These are phyloP conservation scores for Dipodomys ordii DNA, from an alignment of 2,113 vertebrate species.

Conservation along the genomic window DNA sequence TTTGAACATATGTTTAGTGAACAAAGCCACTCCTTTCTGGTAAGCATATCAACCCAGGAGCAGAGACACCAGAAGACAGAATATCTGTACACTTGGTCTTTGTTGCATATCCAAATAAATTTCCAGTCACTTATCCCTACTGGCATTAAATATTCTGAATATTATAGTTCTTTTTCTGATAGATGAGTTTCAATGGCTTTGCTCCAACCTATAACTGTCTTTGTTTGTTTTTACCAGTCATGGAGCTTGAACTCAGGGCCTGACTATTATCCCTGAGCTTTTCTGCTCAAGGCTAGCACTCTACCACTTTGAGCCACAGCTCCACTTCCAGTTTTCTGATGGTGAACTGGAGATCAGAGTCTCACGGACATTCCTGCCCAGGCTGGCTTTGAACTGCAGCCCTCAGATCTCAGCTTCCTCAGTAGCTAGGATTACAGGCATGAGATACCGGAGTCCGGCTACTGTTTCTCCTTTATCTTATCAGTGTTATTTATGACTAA, in stretches of 20 bases:
- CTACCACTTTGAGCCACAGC: too few relatives aligned
- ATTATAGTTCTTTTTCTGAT: background rate
- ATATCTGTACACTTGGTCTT: background rate
- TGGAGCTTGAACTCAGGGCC: too few relatives aligned
- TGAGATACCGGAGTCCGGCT: too few relatives aligned
- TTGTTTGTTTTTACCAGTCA: background rate
- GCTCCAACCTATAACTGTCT: background rate
- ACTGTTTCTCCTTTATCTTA: background rate
- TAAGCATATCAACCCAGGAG: background rate
- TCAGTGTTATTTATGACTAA: background rate
- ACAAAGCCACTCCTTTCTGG: background rate
- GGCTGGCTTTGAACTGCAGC: too few relatives aligned
- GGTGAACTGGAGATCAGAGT: too few relatives aligned
- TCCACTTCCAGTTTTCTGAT: too few relatives aligned
- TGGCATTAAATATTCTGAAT: background rate
- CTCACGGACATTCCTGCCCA: too few relatives aligned
- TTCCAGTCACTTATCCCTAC: background rate
- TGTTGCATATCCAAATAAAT: background rate
- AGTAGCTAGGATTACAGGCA: too few relatives aligned
- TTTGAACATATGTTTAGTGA: background rate
- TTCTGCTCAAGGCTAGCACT: too few relatives aligned
- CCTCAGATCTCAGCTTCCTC: too few relatives aligned
- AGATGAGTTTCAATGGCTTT: background rate
- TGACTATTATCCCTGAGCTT: too few relatives aligned
- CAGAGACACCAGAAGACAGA: background rate